Evolutionary conservation across 2,113 vertebrate species (phyloP).

Genomic region (Anguilla rostrata): DNA sequence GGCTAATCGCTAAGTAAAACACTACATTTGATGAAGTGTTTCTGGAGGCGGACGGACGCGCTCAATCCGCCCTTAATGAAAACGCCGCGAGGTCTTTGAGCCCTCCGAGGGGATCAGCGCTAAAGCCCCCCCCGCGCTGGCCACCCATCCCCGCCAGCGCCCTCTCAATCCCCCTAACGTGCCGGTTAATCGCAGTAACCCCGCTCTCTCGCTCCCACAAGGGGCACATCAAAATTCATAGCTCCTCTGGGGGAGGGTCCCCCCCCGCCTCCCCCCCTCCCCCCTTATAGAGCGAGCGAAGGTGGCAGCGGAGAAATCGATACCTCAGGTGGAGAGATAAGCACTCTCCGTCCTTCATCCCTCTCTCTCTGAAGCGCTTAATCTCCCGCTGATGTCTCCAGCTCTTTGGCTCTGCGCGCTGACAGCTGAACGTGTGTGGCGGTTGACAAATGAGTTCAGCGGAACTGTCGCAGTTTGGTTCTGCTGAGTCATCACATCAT

Average conservation of each 20-base stretch:
- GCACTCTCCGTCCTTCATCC: background rate
- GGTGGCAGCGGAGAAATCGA: background rate
- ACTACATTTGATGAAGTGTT: conserved; percentile 99
- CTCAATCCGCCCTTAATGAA: conserved; percentile 99
- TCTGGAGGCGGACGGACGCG: conserved; percentile 88
- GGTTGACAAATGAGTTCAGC: background rate
- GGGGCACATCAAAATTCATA: conserved; percentile 80
- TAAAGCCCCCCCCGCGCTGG: conserved; percentile 70
- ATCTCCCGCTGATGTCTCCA: background rate
- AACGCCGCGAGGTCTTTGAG: conserved; percentile 87
- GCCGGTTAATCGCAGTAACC: conserved; percentile 78
- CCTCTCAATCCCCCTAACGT: conserved; percentile 78
- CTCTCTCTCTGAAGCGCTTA: background rate
- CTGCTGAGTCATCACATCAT: background rate
- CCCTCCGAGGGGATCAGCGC: conserved; percentile 82
- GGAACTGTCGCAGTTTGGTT: background rate
- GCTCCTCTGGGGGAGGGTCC: conserved; percentile 58
- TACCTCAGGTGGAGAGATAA: background rate
- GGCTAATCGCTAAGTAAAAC: conserved; percentile 99
- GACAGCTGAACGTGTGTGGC: background rate
- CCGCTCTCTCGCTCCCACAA: conserved; percentile 66
- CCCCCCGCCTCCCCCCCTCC: too few species aligned
- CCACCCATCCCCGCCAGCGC: conserved; percentile 78
- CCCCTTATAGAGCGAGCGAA: background rate
- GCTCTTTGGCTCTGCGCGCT: background rate